Evolutionary conservation across 2,888 invertebrate species (phyloP).

Genomic region (Sesia bembeciformis): DNA sequence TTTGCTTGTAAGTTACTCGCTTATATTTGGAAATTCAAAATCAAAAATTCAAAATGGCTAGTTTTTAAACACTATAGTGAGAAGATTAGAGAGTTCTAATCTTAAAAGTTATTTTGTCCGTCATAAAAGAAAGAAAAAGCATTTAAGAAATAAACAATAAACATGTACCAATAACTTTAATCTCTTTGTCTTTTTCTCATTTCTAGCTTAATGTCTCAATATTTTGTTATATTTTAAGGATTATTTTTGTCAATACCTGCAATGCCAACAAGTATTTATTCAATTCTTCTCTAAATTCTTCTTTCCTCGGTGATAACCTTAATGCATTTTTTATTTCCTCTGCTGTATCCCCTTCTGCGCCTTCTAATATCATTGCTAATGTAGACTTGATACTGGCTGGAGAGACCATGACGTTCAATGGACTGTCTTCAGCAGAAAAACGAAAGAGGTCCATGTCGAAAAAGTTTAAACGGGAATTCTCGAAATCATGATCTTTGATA

Average conservation of each 20-base stretch:
- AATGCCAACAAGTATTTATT: slow-evolving; percentile 34
- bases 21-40: too few relatives aligned
- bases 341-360: slow-evolving; percentile 71
- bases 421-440: slow-evolving; percentile 42
- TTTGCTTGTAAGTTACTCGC: too few relatives aligned
- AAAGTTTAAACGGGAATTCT: slow-evolving; percentile 55
- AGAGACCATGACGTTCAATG: slow-evolving; percentile 78
- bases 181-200: too few relatives aligned
- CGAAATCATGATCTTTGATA: slow-evolving; percentile 1
- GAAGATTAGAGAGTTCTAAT: too few relatives aligned
- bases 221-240: background rate
- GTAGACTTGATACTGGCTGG: slow-evolving; percentile 78
- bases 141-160: too few relatives aligned
- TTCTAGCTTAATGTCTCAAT: too few relatives aligned
- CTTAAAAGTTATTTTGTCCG: too few relatives aligned
- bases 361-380: slow-evolving; percentile 77
- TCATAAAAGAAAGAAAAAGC: too few relatives aligned
- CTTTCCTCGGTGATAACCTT: slow-evolving; percentile 59
- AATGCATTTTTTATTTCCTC: slow-evolving; percentile 73
- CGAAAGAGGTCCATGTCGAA: slow-evolving; percentile 73
- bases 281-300: slow-evolving; percentile 45
- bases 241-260: slow-evolving; percentile 22
- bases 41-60: too few relatives aligned
- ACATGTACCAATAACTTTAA: too few relatives aligned
- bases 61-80: too few relatives aligned